Percentiles rank a stretch among this genome's conserved stretches.
Conservation (phyloP, 2,113 vertebrate species). For the Stegostoma tigrinum region DNA sequence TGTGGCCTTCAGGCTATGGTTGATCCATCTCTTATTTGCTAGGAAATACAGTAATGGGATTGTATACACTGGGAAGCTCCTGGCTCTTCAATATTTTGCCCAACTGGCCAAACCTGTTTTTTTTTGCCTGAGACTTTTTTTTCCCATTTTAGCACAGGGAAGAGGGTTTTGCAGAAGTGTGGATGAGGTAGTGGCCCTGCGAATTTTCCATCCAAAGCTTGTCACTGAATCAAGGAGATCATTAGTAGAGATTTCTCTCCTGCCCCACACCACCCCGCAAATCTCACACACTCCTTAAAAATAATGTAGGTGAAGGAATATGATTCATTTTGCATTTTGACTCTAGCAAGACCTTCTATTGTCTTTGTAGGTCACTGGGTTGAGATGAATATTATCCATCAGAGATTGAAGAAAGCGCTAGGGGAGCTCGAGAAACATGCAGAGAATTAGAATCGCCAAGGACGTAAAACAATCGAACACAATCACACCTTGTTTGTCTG, state of each 20-base stretch:
- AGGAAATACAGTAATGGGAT: neutral
- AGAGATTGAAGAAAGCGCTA: constrained; percentile 23
- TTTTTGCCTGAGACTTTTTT: constrained; percentile 9
- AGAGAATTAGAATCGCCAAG: neutral
- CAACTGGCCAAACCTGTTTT: constrained; percentile 6
- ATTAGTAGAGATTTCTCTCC: constrained; percentile 45
- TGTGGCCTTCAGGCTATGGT: neutral
- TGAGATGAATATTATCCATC: neutral
- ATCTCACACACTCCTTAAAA: constrained; percentile 43
- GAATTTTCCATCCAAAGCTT: neutral
- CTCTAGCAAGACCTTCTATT: neutral
- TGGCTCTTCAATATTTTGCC: neutral
- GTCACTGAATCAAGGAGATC: neutral
- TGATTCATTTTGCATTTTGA: constrained; percentile 21
- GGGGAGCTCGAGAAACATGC: neutral
- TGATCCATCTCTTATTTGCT: neutral
- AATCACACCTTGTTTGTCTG: neutral
- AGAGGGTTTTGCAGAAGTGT: constrained; percentile 44
- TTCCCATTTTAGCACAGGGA: constrained; percentile 50
- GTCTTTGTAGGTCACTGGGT: constrained; percentile 13
- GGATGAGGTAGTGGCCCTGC: constrained; percentile 47
- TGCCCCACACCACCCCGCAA: constrained; percentile 45
- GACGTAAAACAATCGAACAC: neutral
- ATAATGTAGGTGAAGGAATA: constrained; percentile 43
- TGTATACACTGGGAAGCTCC: neutral